phyloP scores from a whole-genome alignment of 37 sponge, comb jelly and placozoan species.

The Cliona cf. orientalis region DNA sequence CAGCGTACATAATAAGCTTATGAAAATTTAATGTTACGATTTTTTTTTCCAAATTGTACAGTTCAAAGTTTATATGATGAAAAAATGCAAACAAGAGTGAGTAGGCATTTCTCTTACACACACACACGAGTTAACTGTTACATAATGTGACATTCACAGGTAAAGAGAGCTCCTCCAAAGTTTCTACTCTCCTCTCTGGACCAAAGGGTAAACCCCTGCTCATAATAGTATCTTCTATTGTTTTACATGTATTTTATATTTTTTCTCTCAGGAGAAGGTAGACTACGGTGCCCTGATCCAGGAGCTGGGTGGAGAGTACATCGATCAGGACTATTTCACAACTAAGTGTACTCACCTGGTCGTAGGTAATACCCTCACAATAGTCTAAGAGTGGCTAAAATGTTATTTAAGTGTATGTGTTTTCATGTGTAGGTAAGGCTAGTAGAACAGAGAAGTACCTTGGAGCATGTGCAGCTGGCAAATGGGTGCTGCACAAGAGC shows the following conservation, averaged over 20 bases:
- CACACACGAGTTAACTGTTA: not conserved
- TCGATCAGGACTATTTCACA: conserved; percentile 63
- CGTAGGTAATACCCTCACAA: conserved; percentile 36
- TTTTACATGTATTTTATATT: not conserved
- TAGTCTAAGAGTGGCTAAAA: not conserved
- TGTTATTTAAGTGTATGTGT: not conserved
- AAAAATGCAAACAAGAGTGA: conserved; percentile 12
- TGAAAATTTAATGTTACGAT: not conserved
- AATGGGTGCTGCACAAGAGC: conserved; percentile 86
- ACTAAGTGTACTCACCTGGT: conserved; percentile 78
- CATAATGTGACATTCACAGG: not conserved
- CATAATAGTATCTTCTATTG: not conserved
- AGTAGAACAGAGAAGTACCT: conserved; percentile 88
- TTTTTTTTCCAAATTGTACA: not conserved
- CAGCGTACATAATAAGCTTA: not conserved
- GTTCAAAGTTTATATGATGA: conserved; percentile 54
- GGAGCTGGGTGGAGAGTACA: conserved; percentile 73
- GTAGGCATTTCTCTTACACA: not conserved
- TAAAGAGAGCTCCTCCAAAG: conserved; percentile 15
- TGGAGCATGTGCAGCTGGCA: conserved; percentile 87
- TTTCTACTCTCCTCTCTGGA: conserved; percentile 59
- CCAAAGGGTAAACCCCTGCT: conserved; percentile 14
- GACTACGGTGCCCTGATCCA: conserved; percentile 73
- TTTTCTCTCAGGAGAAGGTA: conserved; percentile 56
- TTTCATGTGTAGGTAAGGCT: conserved; percentile 42